A percentile compares a stretch with the other conserved stretches of the same genome.
Conservation (phyloP, 2,888 invertebrate species). For the Gasteruption jaculator region DNA sequence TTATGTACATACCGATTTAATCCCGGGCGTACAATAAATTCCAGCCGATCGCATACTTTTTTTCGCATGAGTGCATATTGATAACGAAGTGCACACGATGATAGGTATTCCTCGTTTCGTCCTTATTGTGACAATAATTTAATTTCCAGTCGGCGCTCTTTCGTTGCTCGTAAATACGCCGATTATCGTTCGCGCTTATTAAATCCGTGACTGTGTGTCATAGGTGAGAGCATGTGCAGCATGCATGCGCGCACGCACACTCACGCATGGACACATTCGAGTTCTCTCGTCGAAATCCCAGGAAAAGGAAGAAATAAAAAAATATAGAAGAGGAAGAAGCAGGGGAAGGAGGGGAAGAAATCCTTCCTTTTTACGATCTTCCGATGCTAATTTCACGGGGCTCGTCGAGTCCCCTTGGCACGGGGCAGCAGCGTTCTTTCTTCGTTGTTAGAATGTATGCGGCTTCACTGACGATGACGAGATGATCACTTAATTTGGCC, state of each 20-base stretch:
- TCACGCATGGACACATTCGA: too few species aligned
- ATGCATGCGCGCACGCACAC: constrained; percentile 14
- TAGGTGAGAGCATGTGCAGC: constrained; percentile 16
- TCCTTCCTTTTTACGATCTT: constrained; percentile 40
- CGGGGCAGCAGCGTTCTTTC: constrained; percentile 21
- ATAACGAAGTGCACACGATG: constrained; percentile 12
- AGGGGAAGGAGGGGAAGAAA: constrained; percentile 10
- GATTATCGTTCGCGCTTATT: constrained; percentile 48
- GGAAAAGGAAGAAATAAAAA: too few species aligned
- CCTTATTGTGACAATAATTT: constrained; percentile 48
- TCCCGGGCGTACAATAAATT: too few species aligned
- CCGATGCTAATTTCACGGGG: constrained; percentile 51
- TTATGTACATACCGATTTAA: too few species aligned
- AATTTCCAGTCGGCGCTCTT: constrained; percentile 34
- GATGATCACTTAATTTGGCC: constrained; percentile 52
- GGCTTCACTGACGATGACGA: constrained; percentile 50
- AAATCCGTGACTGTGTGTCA: constrained; percentile 42
- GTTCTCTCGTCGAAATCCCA: too few species aligned
- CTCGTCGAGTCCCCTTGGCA: constrained; percentile 36
- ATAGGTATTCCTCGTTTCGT: constrained; percentile 15
- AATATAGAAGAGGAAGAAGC: constrained; percentile 1
- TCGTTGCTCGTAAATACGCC: constrained; percentile 44
- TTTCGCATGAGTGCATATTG: constrained; percentile 18
- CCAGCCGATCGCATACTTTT: too few species aligned
- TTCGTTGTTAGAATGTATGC: too few species aligned